Percentiles rank a stretch among this genome's conserved stretches.
phyloP scores from a whole-genome alignment of 1,140 invertebrate genomes.

The Gonatopus flavifemur region DNA sequence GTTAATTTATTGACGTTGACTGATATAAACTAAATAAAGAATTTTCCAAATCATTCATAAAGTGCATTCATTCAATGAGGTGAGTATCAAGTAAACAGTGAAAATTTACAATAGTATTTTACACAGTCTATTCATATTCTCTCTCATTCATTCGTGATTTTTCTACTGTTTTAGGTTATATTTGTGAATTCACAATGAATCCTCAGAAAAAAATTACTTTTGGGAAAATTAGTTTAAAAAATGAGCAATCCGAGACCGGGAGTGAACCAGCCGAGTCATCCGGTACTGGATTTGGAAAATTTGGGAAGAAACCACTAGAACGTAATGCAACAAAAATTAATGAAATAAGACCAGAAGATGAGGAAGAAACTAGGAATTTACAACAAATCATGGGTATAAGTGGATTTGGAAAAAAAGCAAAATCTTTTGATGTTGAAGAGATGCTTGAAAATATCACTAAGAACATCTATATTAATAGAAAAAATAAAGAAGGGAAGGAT shows the following conservation, averaged over 20 bases:
- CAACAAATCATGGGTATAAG: slow-evolving; percentile 75
- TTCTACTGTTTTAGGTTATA: too few relatives aligned
- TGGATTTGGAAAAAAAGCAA: slow-evolving; percentile 77
- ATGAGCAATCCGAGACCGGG: slow-evolving; percentile 26
- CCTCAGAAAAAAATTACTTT: slow-evolving; percentile 58
- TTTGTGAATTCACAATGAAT: too few relatives aligned
- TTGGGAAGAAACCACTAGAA: slow-evolving; percentile 57
- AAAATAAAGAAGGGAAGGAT: slow-evolving; percentile 57
- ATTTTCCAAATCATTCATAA: too few relatives aligned
- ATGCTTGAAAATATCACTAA: slow-evolving; percentile 55
- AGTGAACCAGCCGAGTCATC: slow-evolving; percentile 23
- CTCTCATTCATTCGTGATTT: too few relatives aligned
- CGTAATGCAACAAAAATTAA: slow-evolving; percentile 61
- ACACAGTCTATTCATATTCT: too few relatives aligned
- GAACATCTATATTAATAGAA: slow-evolving; percentile 45
- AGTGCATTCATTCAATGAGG: too few relatives aligned
- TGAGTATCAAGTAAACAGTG: too few relatives aligned
- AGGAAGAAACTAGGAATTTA: slow-evolving; percentile 67
- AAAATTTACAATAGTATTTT: too few relatives aligned
- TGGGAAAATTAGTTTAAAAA: slow-evolving; percentile 60
- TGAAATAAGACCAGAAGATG: slow-evolving; percentile 64
- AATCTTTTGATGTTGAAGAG: slow-evolving; percentile 70
- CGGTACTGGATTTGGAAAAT: slow-evolving; percentile 64
- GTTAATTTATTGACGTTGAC: too few relatives aligned
- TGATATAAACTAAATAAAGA: too few relatives aligned